These are phyloP conservation scores for Pseudorasbora parva DNA, from an alignment of 2,113 vertebrate genomes.

Conservation along the genomic window DNA sequence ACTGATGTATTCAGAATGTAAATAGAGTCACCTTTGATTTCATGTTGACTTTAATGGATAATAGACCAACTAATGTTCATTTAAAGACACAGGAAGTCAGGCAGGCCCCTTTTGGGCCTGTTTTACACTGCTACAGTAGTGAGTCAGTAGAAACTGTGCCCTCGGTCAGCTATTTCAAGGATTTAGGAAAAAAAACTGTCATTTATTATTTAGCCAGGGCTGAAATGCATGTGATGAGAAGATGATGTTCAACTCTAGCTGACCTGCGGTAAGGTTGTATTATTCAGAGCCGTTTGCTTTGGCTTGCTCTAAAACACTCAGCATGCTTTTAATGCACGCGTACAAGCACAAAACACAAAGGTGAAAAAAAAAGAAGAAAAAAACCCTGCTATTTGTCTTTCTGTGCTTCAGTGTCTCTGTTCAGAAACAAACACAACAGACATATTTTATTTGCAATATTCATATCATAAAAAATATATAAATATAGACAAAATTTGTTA, in stretches of 20 bases:
- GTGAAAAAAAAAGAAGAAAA: constrained; percentile 1
- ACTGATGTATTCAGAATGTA: not conserved
- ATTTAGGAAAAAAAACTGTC: constrained; percentile 68
- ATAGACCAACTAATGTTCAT: not conserved
- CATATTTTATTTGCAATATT: not conserved
- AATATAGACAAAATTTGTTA: not conserved
- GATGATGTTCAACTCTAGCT: constrained; percentile 83
- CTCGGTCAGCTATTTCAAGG: constrained; percentile 70
- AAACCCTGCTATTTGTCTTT: constrained; percentile 47
- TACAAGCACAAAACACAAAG: constrained; percentile 33
- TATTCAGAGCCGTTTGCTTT: constrained; percentile 68
- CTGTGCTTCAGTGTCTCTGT: constrained; percentile 48
- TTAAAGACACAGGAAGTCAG: not conserved
- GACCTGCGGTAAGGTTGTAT: constrained; percentile 74
- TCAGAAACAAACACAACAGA: constrained; percentile 42
- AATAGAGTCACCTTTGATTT: constrained; percentile 10
- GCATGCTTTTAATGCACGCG: constrained; percentile 74
- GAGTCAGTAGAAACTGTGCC: constrained; percentile 75
- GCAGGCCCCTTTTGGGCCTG: constrained; percentile 25
- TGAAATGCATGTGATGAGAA: constrained; percentile 82
- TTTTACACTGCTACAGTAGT: constrained; percentile 65
- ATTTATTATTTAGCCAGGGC: constrained; percentile 82
- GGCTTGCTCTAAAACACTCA: constrained; percentile 72
- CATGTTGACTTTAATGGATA: constrained; percentile 17
- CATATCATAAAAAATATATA: not conserved